Percentiles rank a stretch among this genome's conserved stretches.
Conservation (phyloP, 1,140 invertebrate species). For the Asobara japonica region DNA sequence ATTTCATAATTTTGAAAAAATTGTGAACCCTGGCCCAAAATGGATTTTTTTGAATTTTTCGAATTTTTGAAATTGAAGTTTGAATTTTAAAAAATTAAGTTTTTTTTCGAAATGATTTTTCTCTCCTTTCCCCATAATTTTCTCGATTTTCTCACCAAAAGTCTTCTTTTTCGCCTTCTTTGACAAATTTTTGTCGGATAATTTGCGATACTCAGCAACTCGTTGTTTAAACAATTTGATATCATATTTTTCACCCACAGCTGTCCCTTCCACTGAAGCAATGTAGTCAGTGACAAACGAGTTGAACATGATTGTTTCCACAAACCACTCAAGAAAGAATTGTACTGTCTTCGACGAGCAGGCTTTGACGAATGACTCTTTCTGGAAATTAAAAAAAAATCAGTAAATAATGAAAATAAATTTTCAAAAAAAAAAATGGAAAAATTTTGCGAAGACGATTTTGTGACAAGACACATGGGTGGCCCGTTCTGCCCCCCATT, state of each 20-base stretch:
- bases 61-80: too few species aligned
- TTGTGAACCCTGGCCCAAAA: too few species aligned
- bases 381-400: conserved; percentile 43
- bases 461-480: too few species aligned
- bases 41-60: too few species aligned
- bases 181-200: conserved; percentile 26
- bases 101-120: background rate
- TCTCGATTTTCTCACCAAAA: background rate
- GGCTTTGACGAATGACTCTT: conserved; percentile 69
- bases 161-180: conserved; percentile 38
- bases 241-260: conserved; percentile 15
- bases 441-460: too few species aligned
- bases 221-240: conserved; percentile 39
- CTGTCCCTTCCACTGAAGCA: conserved; percentile 27
- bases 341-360: conserved; percentile 71
- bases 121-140: background rate
- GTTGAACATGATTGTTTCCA: conserved; percentile 83
- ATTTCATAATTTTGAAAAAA: too few species aligned
- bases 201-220: conserved; percentile 35
- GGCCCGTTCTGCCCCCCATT: too few species aligned
- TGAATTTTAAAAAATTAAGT: too few species aligned
- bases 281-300: conserved; percentile 53
- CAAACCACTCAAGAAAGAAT: conserved; percentile 84
- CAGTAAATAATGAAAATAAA: conserved; percentile 17
- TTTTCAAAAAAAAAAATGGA: conserved; percentile 26